These are phyloP conservation scores for Onychomys leucogaster DNA, from an alignment of 2,797 vertebrate genomes.

Conservation along the genomic window DNA sequence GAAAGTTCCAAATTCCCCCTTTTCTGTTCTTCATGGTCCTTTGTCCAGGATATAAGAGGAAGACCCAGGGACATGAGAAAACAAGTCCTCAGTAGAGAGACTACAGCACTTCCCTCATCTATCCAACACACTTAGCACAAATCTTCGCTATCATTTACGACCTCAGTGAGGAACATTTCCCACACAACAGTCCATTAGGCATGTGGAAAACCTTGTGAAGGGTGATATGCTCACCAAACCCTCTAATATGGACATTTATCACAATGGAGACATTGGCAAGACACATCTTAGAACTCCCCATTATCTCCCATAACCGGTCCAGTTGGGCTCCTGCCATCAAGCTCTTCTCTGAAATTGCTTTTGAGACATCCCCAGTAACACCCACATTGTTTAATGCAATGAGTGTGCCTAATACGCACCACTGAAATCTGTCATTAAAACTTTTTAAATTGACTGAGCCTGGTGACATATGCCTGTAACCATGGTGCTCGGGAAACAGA, in stretches of 20 bases:
- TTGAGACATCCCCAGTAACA: slow-evolving; percentile 9
- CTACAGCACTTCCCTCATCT: not conserved
- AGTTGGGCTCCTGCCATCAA: slow-evolving; percentile 9
- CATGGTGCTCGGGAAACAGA: not conserved
- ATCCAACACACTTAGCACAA: not conserved
- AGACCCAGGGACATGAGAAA: not conserved
- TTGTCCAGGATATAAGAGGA: not conserved
- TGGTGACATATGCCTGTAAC: not conserved
- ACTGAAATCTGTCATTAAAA: not conserved
- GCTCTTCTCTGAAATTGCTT: not conserved
- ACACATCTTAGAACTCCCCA: slow-evolving; percentile 5
- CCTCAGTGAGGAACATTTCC: not conserved
- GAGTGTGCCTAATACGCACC: not conserved
- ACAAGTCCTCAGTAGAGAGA: not conserved
- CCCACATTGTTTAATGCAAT: not conserved
- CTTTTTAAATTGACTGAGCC: not conserved
- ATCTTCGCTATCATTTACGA: not conserved
- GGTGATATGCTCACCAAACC: not conserved
- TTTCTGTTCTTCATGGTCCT: not conserved
- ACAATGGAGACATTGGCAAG: not conserved
- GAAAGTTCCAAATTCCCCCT: not conserved
- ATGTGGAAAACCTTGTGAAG: not conserved
- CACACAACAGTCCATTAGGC: not conserved
- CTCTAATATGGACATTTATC: slow-evolving; percentile 9
- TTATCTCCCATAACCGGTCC: not conserved